Base-by-base conservation (phyloP, 2,113 vertebrate genomes). In the Pelmatolapia mariae region DNA sequence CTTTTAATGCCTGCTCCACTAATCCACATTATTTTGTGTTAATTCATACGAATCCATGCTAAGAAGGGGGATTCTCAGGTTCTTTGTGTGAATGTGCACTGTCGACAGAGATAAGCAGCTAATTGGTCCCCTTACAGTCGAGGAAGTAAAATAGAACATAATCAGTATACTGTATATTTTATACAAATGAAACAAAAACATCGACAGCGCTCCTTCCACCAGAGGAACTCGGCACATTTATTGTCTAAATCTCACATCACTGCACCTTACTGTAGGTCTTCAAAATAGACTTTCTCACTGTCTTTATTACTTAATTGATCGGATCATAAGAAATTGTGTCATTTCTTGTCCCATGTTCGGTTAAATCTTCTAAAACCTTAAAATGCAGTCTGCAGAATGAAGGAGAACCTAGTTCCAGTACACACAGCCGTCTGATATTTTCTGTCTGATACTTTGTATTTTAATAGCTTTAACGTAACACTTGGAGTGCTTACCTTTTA, bases 1-100 rank as follows among this genome's bases (percentile, higher is more conserved):
- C 5, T 18, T 45, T 81, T 43, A 24, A 15, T 2, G 3, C 26
- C 26, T 4, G 18, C n/a, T 22, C 0, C 10, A 31, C 11, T 31
- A 40, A 73, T 43, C 24, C 11, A 47, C 19, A 5, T 36, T 24
- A 73, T n/a, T 56, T 10, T 1, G 26, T 53, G 22, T 10, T 16
- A 4, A n/a, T 87, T 81, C 52, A 86, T 16, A 8, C 2, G 66
- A 47, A 24, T 11, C 29, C n/a, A 26, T 1, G 18, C 3, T 76
- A 16, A 73, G 33, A 57, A 56, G 18, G 10, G 2, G 3, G 11
- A 24, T 61, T 63, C 18, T 45, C 61, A 57, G 47, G 31, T 29
- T 76, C 19, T 81, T 56, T 18, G 7, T 22, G 10, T 31, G 79
- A 86, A 53, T 29, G 59, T 1, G 18, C 26, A 36, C 18, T 10